Percentiles rank a stretch among this genome's conserved stretches.
Conservation (phyloP, 2,113 vertebrate genomes). For the Heterotilapia buettikoferi region DNA sequence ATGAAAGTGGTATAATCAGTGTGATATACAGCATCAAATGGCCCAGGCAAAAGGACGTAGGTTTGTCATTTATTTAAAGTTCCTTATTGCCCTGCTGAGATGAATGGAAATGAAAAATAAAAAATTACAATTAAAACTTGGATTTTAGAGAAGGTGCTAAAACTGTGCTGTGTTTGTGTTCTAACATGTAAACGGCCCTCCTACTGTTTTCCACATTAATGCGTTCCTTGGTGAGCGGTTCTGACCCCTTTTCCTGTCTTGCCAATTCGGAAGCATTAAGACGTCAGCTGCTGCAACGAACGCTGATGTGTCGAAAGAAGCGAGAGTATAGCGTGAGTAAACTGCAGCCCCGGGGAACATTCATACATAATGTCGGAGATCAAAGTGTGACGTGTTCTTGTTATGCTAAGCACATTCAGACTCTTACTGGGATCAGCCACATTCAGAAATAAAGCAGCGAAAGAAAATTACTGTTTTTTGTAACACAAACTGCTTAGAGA, state of each 20-base stretch:
- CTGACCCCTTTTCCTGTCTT: neutral
- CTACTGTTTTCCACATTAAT: neutral
- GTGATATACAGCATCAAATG: neutral
- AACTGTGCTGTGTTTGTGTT: neutral
- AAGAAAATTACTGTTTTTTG: neutral
- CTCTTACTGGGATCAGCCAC: neutral
- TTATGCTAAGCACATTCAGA: constrained; percentile 20
- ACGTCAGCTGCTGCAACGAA: neutral
- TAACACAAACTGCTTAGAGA: neutral
- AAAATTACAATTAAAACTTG: neutral
- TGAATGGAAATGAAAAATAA: neutral
- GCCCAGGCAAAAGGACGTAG: too few relatives aligned
- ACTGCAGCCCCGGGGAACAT: neutral
- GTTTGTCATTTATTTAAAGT: neutral
- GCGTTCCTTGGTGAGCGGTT: neutral
- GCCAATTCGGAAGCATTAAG: neutral
- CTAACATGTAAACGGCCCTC: neutral
- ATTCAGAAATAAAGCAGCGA: neutral
- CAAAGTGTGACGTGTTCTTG: constrained; percentile 28
- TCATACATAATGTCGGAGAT: constrained; percentile 18
- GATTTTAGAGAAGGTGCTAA: neutral
- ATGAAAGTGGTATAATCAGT: neutral
- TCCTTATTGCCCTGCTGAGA: neutral
- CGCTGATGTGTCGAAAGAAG: neutral
- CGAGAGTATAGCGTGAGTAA: neutral